Evolutionary conservation across 2,797 vertebrate genomes (phyloP).

Genomic region (Syncerus caffer): DNA sequence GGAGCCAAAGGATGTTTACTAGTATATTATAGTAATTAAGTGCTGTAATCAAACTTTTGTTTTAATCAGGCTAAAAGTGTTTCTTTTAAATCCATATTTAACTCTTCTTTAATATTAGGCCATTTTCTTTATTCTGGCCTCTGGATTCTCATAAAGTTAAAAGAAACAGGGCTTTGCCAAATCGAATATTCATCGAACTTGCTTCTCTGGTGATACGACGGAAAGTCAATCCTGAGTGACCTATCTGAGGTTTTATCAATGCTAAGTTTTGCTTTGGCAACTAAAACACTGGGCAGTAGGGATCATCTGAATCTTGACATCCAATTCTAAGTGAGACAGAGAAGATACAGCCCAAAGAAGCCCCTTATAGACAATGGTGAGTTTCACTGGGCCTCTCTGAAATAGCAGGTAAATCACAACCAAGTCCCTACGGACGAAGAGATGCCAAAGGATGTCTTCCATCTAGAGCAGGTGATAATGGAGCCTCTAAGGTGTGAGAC

Average conservation of each 20-base stretch:
- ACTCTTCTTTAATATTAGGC: conserved; percentile 39
- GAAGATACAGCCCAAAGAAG: background rate
- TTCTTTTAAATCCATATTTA: conserved; percentile 48
- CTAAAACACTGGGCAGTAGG: background rate
- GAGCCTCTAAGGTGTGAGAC: background rate
- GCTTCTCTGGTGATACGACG: background rate
- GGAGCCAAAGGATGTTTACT: conserved; percentile 54
- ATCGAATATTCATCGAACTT: background rate
- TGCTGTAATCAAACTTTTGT: conserved; percentile 41
- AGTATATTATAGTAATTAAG: conserved; percentile 57
- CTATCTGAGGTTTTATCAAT: conserved; percentile 13
- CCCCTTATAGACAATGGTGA: background rate
- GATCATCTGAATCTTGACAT: background rate
- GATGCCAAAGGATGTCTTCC: background rate
- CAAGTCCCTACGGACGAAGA: background rate
- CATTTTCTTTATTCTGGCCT: background rate
- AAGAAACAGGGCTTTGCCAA: conserved; percentile 1
- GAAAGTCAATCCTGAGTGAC: conserved; percentile 48
- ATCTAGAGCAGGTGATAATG: background rate
- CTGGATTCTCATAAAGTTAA: conserved; percentile 44
- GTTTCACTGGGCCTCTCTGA: background rate
- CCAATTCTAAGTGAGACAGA: background rate
- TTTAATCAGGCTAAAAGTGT: conserved; percentile 37
- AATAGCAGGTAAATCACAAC: background rate
- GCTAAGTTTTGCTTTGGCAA: conserved; percentile 49